Conservation (phyloP, 1,140 invertebrate genomes). For the Popillia japonica region DNA sequence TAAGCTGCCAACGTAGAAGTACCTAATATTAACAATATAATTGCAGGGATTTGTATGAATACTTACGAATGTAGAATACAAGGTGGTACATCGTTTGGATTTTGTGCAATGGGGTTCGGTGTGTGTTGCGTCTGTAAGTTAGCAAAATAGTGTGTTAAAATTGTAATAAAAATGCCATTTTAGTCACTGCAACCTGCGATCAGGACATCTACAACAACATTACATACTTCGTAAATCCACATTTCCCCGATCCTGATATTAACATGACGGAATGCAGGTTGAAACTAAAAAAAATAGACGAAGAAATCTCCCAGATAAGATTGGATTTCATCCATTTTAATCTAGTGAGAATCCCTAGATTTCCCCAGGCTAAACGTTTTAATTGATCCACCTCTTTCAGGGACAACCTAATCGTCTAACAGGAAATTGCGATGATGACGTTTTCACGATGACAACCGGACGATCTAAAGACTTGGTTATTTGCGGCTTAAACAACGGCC, state of each 20-base stretch:
- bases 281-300: slow-evolving; percentile 74
- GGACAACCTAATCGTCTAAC: slow-evolving; percentile 82
- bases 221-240: slow-evolving; percentile 84
- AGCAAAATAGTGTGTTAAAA: no score
- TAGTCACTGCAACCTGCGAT: slow-evolving; percentile 80
- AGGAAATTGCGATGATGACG: slow-evolving; percentile 78
- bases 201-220: slow-evolving; percentile 81
- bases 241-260: slow-evolving; percentile 77
- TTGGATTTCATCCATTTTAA: slow-evolving; percentile 84
- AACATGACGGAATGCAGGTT: slow-evolving; percentile 72
- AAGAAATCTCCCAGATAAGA: slow-evolving; percentile 77
- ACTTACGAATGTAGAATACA: slow-evolving; percentile 84
- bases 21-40: neutral
- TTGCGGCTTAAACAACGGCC: slow-evolving; percentile 84
- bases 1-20: slow-evolving; percentile 43
- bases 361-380: neutral
- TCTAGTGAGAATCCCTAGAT: slow-evolving; percentile 64
- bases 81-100: slow-evolving; percentile 75
- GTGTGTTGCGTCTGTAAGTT: slow-evolving; percentile 91
- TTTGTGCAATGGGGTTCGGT: slow-evolving; percentile 84
- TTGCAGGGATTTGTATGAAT: slow-evolving; percentile 78
- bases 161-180: slow-evolving; percentile 48
- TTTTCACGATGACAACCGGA: slow-evolving; percentile 70
- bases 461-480: slow-evolving; percentile 68
- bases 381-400: slow-evolving; percentile 57